Base-by-base conservation (phyloP, 2,888 invertebrate genomes). In the Mesorhabditis belari region DNA sequence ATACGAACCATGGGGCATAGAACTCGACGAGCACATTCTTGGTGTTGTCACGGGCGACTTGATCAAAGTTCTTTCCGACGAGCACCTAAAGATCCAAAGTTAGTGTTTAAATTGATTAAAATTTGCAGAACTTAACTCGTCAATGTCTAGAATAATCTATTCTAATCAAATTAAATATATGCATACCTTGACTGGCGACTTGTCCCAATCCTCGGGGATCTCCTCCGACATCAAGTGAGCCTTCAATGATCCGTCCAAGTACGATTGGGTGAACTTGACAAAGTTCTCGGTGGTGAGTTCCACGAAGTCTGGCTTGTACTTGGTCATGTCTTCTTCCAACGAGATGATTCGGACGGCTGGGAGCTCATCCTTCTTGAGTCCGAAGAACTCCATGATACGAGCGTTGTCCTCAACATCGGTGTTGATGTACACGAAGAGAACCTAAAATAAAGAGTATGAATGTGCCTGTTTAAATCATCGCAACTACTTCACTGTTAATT, bases 351-450 rank as follows among this genome's bases (percentile, higher is more conserved):
- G 79, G 61, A 81, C 69, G 61, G 84, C 80, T 56, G 85, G 85
- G 50, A 82, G 79, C 44, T 85, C 92, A n/a, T 90, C 90, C 83
- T 90, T 90, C 85, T 89, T 90, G 87, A 96, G 89, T 77, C 95
- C 96, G 84, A 99, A 99, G 90, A 95, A 99, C 85, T 99, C 98
- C 82, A 98, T 86, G 83, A 99, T 96, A 81, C 96, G 87, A 78
- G 89, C 89, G 84, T 98, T 95, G 82, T 98, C 96, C 81, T 91
- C 90, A 81, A 92, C 90, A 80, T 91, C 92, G 55, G 91, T 88
- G 83, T 98, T 90, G 82, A 99, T 92, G 77, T 90, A 90, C 28
- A 99, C 95, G 80, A 94, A 92, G 81, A 98, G 87, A 78, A 95
- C 88, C 86, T 88, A 72, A 1, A 54, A 57, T 26, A 23, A 19